A percentile compares a stretch with the other conserved stretches of the same genome.
These are phyloP conservation scores for Drosophila diplacantha DNA, from an alignment of 2,888 invertebrate species.

Conservation along the genomic window DNA sequence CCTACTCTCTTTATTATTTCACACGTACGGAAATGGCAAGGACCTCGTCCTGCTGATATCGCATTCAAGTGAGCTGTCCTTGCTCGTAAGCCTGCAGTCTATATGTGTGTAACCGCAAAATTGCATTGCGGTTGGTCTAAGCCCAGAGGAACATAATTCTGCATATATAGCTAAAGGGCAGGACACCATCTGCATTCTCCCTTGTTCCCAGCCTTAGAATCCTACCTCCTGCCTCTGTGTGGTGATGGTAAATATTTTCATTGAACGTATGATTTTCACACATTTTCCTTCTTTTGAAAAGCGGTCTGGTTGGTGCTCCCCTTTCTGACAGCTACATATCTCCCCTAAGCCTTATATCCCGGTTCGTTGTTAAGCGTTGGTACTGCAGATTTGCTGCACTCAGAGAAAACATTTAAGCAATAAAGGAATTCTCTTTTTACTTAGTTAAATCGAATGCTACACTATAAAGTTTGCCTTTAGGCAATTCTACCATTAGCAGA, in stretches of 20 bases:
- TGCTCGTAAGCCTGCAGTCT: conserved; percentile 10
- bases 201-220: conserved; percentile 1
- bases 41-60: conserved; percentile 1
- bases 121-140: conserved; percentile 59
- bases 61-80: conserved; percentile 10
- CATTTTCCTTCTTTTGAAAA: conserved; percentile 39
- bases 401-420: neutral
- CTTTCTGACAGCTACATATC: conserved; percentile 3
- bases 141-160: conserved; percentile 21
- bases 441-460: neutral
- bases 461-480: neutral
- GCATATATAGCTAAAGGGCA: conserved; percentile 15
- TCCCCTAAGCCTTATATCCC: neutral
- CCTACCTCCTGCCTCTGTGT: neutral
- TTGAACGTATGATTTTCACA: conserved; percentile 67
- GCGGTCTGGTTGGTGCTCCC: conserved; percentile 2
- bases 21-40: conserved; percentile 2
- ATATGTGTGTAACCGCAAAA: conserved; percentile 56
- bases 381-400: conserved; percentile 1
- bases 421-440: too few relatives aligned
- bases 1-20: neutral
- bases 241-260: conserved; percentile 51
- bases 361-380: neutral
- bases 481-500: neutral
- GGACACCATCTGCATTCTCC: conserved; percentile 22